Evolutionary conservation across 1,140 invertebrate species (phyloP), one percentile per base, ranked within the genome.

Genomic region (Scaptomyza hsui): DNA sequence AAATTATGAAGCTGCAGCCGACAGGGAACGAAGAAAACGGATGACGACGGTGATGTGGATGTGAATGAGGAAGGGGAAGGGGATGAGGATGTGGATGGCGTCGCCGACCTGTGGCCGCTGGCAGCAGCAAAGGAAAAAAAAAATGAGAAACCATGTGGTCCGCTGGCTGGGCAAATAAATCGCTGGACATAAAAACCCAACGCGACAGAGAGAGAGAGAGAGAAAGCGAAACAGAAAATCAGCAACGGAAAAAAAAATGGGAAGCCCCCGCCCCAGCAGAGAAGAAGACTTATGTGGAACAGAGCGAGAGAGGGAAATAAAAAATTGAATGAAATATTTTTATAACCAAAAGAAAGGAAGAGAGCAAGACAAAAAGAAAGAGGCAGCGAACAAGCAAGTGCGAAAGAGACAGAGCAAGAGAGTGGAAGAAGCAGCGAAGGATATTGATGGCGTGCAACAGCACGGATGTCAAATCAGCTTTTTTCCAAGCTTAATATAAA

Each of bases 281-380:
- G 7, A 21, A 13, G 18, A 41, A 74, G 75, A 60, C 16, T 44
- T 45, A 77, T 51, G 42, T 52, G 62, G 15, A 49, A 59, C 10
- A 70, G 63, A 59, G 63, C 47, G 39, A 61, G 67, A 73, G 32
- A 29, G 26, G 26, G 56, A 48, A 77, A 86, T 82, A 82, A 86
- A 88, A 86, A 86, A 86, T 86, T 86, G 82, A 86, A 88, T 86
- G 82, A 86, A 86, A 86, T 88, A 86, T 86, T 86, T 86, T 88
- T 86, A 86, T 86, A 86, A 85, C 80, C 80, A 76, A 72, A 53
- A 42, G 63, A 48, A 60, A 68, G 63, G 26, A 39, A 18, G 26
- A 60, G 37, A 65, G 32, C 41, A 49, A 47, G 63, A 71, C 55
- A 59, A 37, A 56, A 47, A 19, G 13, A 49, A 35, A 5, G 16